Percentiles rank a stretch among this genome's conserved stretches.
phyloP scores from a whole-genome alignment of 2,888 invertebrate genomes.

The Adineta ricciae region DNA sequence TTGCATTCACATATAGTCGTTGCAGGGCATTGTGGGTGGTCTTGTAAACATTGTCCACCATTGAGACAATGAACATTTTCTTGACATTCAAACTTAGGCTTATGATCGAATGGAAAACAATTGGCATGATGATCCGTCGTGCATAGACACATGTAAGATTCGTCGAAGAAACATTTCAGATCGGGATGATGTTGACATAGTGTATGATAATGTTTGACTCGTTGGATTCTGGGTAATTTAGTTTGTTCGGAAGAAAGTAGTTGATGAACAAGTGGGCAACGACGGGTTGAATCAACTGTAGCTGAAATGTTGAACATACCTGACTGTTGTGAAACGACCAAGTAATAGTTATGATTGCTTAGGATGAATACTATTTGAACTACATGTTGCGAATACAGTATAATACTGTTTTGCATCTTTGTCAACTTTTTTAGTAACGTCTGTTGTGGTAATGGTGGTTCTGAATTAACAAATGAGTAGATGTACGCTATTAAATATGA shows the following conservation, averaged over 20 bases:
- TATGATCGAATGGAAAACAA: neutral
- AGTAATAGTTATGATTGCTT: neutral
- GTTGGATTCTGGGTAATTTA: neutral
- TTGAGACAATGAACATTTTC: neutral
- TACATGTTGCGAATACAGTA: neutral
- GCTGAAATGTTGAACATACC: neutral
- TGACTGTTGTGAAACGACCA: neutral
- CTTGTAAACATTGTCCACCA: neutral
- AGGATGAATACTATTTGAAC: neutral
- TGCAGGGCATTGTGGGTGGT: neutral
- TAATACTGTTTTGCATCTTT: neutral
- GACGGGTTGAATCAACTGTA: neutral
- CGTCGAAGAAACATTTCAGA: neutral
- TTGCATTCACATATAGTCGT: neutral
- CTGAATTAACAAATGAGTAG: too few relatives aligned
- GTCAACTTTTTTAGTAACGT: neutral
- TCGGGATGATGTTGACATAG: neutral
- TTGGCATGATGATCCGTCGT: neutral
- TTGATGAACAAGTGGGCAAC: neutral
- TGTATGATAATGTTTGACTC: neutral
- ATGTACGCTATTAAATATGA: neutral
- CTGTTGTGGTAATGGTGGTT: neutral
- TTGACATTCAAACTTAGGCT: neutral
- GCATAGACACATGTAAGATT: neutral
- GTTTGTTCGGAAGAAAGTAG: neutral